Evolutionary conservation across 2,113 vertebrate genomes (phyloP).

Genomic region (Micronycteris hirsuta): DNA sequence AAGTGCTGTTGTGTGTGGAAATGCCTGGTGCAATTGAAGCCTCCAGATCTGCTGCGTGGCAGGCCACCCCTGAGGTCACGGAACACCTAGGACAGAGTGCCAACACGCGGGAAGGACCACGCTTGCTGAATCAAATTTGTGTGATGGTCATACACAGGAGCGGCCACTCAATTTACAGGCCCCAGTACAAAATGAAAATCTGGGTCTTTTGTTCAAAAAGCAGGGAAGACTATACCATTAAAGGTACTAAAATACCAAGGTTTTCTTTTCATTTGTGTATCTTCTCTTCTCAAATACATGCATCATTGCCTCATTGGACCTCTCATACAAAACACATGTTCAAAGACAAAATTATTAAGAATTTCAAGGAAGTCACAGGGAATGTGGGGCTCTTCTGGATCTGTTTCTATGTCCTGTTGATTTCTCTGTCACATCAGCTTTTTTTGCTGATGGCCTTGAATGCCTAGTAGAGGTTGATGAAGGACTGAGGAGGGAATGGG

Average conservation of each 20-base stretch:
- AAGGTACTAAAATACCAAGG: not conserved
- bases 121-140: not conserved
- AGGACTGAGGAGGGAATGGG: not conserved
- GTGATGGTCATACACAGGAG: not conserved
- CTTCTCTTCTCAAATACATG: not conserved
- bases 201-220: not conserved
- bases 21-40: not conserved
- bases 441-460: not conserved
- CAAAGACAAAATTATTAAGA: not conserved
- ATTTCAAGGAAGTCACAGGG: not conserved
- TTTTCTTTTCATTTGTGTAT: not conserved
- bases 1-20: not conserved
- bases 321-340: not conserved
- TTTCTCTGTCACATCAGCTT: not conserved
- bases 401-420: not conserved
- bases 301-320: not conserved
- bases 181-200: not conserved
- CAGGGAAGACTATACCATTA: not conserved
- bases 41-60: not conserved
- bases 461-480: not conserved
- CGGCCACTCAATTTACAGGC: not conserved
- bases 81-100: no score
- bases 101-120: accelerated
- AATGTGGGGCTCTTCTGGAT: not conserved
- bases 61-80: not conserved